A percentile compares a stretch with the other conserved stretches of the same genome.
phyloP scores from a whole-genome alignment of 2,113 vertebrate species.

The Cyprinodon brontotheroides region DNA sequence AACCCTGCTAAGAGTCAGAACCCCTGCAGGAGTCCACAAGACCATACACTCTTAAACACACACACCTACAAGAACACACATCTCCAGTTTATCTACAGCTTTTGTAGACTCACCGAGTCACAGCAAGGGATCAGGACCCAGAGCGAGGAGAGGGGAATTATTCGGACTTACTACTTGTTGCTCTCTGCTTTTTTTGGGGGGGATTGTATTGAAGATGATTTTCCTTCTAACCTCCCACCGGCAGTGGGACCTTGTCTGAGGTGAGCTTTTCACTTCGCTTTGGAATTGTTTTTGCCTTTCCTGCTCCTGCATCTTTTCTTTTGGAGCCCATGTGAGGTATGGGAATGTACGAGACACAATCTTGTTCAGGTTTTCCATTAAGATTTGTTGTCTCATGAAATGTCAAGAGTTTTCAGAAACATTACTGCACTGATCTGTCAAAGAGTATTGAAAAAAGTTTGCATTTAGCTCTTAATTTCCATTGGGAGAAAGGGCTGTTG shows the following conservation, averaged over 20 bases:
- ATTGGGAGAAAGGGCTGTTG: neutral
- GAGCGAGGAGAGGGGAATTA: constrained; percentile 53
- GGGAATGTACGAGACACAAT: neutral
- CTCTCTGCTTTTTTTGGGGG: constrained; percentile 59
- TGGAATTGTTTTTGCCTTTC: neutral
- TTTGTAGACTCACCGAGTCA: constrained; percentile 46
- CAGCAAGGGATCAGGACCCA: constrained; percentile 23
- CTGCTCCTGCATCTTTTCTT: neutral
- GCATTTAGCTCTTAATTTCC: neutral
- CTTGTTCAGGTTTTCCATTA: constrained; percentile 28
- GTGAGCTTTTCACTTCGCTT: constrained; percentile 52
- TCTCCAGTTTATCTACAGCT: constrained; percentile 50
- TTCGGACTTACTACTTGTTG: constrained; percentile 80
- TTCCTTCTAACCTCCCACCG: constrained; percentile 58
- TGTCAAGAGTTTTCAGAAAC: constrained; percentile 42
- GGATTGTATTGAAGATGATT: constrained; percentile 64
- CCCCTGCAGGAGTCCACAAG: constrained; percentile 70
- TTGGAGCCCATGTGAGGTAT: neutral
- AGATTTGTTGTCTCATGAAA: constrained; percentile 49
- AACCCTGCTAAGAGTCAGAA: constrained; percentile 68
- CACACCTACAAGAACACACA: constrained; percentile 30
- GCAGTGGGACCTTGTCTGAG: constrained; percentile 67
- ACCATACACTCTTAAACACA: constrained; percentile 45
- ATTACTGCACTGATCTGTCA: constrained; percentile 35
- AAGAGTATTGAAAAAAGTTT: neutral